Percentiles rank a stretch among this genome's conserved stretches.
Conservation (phyloP, 2,797 vertebrate species). For the Oophaga sylvatica region DNA sequence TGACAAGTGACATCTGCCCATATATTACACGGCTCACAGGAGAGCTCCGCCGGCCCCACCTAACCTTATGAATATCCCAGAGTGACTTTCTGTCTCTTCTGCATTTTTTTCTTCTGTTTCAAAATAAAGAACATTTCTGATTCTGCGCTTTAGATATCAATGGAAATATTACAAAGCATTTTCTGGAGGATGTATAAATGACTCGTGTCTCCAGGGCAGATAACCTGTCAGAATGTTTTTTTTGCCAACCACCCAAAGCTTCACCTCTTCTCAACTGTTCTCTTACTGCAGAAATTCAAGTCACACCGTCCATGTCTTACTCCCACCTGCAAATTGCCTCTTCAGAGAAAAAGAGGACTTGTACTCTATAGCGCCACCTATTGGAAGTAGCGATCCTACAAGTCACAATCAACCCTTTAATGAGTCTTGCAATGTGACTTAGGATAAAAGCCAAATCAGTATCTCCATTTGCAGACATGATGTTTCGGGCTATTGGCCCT, state of each 20-base stretch:
- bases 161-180: not conserved
- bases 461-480: too few relatives aligned
- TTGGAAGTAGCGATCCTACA: too few relatives aligned
- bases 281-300: not conserved
- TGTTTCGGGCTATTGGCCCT: too few relatives aligned
- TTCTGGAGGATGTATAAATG: not conserved
- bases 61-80: conserved; percentile 1
- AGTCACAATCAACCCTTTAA: too few relatives aligned
- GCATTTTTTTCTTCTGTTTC: not conserved
- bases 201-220: not conserved
- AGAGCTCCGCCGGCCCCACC: not conserved
- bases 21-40: conserved; percentile 64
- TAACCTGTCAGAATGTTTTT: too few relatives aligned
- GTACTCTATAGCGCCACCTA: too few relatives aligned
- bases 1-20: conserved; percentile 68
- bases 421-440: too few relatives aligned
- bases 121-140: not conserved
- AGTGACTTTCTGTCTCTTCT: not conserved
- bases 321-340: too few relatives aligned
- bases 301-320: too few relatives aligned
- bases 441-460: too few relatives aligned
- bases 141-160: not conserved
- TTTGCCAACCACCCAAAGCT: too few relatives aligned
- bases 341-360: too few relatives aligned
- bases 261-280: not conserved